phyloP scores from a whole-genome alignment of 2,888 invertebrate species.

The Notocelia uddmanniana region DNA sequence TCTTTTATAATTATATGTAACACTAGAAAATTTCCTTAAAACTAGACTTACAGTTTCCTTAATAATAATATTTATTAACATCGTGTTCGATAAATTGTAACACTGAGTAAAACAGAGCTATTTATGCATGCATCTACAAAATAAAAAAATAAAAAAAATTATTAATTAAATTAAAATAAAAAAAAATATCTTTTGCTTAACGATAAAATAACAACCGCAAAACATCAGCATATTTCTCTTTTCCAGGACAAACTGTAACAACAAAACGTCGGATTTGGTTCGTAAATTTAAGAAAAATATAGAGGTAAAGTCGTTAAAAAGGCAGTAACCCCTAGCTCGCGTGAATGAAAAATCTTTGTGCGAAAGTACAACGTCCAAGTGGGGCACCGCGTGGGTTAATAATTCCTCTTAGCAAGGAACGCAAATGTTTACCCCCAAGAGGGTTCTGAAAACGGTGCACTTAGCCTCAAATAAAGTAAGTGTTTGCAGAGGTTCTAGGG shows the following conservation, averaged over 20 bases:
- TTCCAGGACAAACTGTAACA: slow-evolving; percentile 27
- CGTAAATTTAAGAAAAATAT: slow-evolving; percentile 39
- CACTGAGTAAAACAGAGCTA: no score
- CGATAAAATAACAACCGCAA: slow-evolving; percentile 37
- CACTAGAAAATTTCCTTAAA: no score
- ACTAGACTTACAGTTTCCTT: no score
- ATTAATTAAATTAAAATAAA: no score
- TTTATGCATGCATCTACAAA: no score
- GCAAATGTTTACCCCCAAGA: slow-evolving; percentile 56
- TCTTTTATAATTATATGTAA: no score
- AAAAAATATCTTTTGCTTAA: no score
- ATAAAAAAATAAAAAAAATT: no score
- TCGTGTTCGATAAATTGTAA: no score
- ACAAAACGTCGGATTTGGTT: slow-evolving; percentile 8
- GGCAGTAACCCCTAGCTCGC: slow-evolving; percentile 55
- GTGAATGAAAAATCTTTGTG: slow-evolving; percentile 59
- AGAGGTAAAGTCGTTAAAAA: slow-evolving; percentile 54
- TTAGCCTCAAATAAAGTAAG: slow-evolving; percentile 37
- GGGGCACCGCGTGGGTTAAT: slow-evolving; percentile 55
- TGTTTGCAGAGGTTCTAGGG: slow-evolving; percentile 3
- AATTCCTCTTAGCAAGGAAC: slow-evolving; percentile 54
- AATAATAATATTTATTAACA: no score
- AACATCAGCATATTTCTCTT: slow-evolving; percentile 17
- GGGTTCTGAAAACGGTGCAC: slow-evolving; percentile 48
- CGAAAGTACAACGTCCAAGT: slow-evolving; percentile 52